Percentiles rank a stretch among this genome's conserved stretches.
These are phyloP conservation scores for Pterostichus niger DNA, from an alignment of 2,888 invertebrate species.

Conservation along the genomic window DNA sequence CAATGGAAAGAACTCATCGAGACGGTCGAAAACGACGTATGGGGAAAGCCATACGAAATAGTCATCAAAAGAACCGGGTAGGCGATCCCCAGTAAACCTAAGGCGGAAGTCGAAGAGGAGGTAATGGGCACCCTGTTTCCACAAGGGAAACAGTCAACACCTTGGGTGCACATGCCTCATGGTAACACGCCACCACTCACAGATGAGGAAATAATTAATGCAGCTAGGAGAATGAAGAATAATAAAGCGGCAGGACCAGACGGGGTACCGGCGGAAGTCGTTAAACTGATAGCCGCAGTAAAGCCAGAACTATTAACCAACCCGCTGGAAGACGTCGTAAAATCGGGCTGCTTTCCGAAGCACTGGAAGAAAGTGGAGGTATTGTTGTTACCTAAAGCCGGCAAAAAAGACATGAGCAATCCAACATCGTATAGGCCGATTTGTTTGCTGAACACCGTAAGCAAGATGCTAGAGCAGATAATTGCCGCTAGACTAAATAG, in stretches of 20 bases:
- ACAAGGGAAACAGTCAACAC: neutral
- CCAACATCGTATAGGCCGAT: conserved; percentile 68
- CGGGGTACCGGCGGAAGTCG: conserved; percentile 10
- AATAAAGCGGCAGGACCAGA: conserved; percentile 47
- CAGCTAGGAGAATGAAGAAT: conserved; percentile 26
- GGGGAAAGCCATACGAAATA: neutral
- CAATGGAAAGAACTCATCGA: neutral
- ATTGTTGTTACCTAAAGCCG: conserved; percentile 67
- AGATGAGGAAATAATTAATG: conserved; percentile 22
- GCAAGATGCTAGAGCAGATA: conserved; percentile 70
- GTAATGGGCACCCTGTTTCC: neutral
- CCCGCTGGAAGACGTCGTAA: conserved; percentile 43
- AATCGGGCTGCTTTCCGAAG: conserved; percentile 51
- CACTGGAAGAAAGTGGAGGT: conserved; percentile 67
- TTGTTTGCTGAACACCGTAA: conserved; percentile 69
- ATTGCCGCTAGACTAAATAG: conserved; percentile 68
- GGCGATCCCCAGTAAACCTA: neutral
- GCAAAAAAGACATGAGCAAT: conserved; percentile 59
- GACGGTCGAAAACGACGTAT: neutral
- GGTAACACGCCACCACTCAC: conserved; percentile 11
- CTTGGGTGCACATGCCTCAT: neutral
- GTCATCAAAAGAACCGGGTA: neutral
- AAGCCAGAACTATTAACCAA: conserved; percentile 25
- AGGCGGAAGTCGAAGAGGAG: neutral
- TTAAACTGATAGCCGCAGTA: neutral